Base-by-base conservation (phyloP, 2,888 invertebrate genomes). In the Drosophila helvetica region DNA sequence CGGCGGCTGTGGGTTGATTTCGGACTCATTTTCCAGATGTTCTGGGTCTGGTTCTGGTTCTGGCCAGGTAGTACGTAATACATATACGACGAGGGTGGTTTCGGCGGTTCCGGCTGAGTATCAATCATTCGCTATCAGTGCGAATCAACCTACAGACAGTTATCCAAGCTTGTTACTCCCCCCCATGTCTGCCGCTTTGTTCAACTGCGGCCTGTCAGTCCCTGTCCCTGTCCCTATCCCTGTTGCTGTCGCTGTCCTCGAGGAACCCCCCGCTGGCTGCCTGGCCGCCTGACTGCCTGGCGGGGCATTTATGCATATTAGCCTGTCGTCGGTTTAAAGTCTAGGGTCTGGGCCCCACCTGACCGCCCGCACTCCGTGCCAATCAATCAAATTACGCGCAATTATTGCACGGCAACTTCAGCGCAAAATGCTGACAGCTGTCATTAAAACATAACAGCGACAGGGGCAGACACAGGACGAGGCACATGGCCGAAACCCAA, bases 381-480 rank as follows among this genome's bases (percentile, higher is more conserved):
- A 73, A 78, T 81, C 82, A 79, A 81, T 78, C 82, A 75, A 77
- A 83, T 79, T 73, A 67, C 48, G 47, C 42, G 54, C 61, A 72
- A 68, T 81, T 64, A 83, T 66, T 45, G 43, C 47, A 45, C 22
- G 58, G 58, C 50, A 52, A 57, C 59, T 81, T 70, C 52, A 51
- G 42, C 59, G 48, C 30, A 64, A 75, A 74, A 62, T 69, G 66
- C 64, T 64, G 73, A 63, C 78, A 84, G 78, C 68, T 85, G 73
- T 66, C 87, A 60, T 70, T 73, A 66, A 75, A 86, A 61, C 56
- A 43, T 52, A 51, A 48, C 46, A 33, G 6, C 38, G 12, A n/a
- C 15, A 15, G 38, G 6, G 15, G 15, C 15, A 15, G 38, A 12
- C 5, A 38, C 38, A 56, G 64, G 42, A 48, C 47, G 12, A 55